Conservation (phyloP, 2,113 vertebrate genomes). For the Bubo blakistoni region DNA sequence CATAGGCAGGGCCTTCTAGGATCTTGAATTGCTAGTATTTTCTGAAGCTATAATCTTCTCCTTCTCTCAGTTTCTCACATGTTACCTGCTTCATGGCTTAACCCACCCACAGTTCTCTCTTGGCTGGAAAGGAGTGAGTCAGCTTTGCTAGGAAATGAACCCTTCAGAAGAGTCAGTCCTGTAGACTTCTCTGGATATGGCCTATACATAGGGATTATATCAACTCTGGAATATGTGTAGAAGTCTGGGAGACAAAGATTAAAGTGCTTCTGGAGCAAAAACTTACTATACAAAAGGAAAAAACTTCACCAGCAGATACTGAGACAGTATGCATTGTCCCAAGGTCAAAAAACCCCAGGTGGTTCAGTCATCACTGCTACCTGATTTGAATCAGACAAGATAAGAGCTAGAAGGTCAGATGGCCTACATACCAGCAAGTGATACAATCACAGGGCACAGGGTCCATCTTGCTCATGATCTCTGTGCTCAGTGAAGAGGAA, state of each 20-base stretch:
- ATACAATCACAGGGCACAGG: accelerated
- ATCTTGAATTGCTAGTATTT: neutral
- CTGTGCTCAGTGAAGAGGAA: neutral
- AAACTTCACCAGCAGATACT: neutral
- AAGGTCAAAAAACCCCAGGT: neutral
- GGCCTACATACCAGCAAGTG: neutral
- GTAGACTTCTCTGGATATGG: neutral
- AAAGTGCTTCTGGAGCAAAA: neutral
- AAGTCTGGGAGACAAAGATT: neutral
- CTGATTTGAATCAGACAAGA: neutral
- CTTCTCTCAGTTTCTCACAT: neutral
- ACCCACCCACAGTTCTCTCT: neutral
- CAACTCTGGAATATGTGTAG: accelerated
- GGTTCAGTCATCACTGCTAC: neutral
- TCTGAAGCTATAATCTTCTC: neutral
- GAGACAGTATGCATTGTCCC: accelerated
- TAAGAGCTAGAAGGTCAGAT: neutral
- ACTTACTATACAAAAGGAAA: neutral
- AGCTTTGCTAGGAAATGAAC: neutral
- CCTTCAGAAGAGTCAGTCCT: neutral
- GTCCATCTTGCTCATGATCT: neutral
- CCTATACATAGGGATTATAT: neutral
- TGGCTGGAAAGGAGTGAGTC: neutral
- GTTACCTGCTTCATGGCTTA: neutral
- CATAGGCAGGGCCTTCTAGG: neutral